phyloP scores from a whole-genome alignment of 2,797 vertebrate species.

The Amblyraja radiata region DNA sequence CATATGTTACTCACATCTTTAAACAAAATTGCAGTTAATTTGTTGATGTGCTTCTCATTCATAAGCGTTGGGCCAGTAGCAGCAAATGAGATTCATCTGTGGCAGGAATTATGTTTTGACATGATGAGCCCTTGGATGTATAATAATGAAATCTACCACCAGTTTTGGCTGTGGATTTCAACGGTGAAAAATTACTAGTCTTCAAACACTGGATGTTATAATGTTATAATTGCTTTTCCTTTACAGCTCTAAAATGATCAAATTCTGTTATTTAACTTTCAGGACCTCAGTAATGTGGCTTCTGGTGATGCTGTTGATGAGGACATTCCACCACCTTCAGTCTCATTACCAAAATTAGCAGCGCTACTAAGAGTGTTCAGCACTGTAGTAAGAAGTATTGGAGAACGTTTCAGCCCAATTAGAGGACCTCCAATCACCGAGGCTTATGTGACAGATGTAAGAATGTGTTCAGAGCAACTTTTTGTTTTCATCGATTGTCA shows the following conservation, averaged over 20 bases:
- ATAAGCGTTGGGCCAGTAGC: not conserved
- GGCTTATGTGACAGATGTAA: constrained; percentile 88
- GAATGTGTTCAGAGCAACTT: constrained; percentile 41
- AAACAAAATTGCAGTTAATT: not conserved
- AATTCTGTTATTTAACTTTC: constrained; percentile 30
- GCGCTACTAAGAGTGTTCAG: constrained; percentile 95
- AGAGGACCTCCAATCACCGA: constrained; percentile 90
- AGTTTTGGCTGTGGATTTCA: not conserved
- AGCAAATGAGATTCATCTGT: not conserved
- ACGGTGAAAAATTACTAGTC: not conserved
- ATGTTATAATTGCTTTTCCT: not conserved
- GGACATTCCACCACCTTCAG: constrained; percentile 90
- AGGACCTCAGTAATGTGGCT: constrained; percentile 89
- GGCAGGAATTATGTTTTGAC: too few species aligned
- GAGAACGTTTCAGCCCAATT: constrained; percentile 86
- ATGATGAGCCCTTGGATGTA: not conserved
- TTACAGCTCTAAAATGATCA: not conserved
- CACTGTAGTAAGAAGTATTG: constrained; percentile 94
- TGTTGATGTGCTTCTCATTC: not conserved
- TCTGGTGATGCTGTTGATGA: constrained; percentile 81
- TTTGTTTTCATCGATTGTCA: not conserved
- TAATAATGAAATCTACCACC: not conserved
- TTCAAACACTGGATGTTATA: not conserved
- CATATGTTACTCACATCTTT: not conserved
- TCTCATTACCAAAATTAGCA: constrained; percentile 89